Evolutionary conservation across 1,140 invertebrate genomes (phyloP).

Genomic region (Polypedilum pembai): DNA sequence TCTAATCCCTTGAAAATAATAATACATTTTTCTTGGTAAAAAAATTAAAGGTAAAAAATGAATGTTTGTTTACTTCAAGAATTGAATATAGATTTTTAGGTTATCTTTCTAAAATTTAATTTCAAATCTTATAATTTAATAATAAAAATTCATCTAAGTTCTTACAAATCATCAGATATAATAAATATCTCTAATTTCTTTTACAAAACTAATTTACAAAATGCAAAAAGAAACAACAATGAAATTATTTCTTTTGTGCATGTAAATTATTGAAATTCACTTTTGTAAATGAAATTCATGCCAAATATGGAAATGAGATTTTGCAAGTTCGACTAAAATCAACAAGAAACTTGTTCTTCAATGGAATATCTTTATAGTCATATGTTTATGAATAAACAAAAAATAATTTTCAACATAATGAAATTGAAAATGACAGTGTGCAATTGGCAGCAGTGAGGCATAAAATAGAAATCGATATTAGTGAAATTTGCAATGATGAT

Average conservation of each 20-base stretch:
- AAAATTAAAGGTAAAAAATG: too few species aligned
- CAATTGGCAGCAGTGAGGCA: neutral
- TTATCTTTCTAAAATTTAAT: too few species aligned
- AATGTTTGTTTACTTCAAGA: too few species aligned
- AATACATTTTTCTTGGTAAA: too few species aligned
- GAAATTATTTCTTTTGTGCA: neutral
- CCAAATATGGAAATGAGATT: slow-evolving; percentile 26
- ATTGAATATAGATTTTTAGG: too few species aligned
- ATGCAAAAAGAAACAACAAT: neutral
- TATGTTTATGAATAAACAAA: neutral
- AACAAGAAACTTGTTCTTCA: neutral
- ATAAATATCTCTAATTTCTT: too few species aligned
- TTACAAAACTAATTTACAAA: neutral
- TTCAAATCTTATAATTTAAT: too few species aligned
- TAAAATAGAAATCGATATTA: slow-evolving; percentile 14
- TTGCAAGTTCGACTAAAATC: neutral
- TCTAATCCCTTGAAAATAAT: too few species aligned
- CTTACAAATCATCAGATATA: too few species aligned
- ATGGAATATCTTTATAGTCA: neutral
- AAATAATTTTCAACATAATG: neutral
- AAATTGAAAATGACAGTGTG: slow-evolving; percentile 17
- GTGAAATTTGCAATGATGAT: neutral
- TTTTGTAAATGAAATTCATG: slow-evolving; percentile 1
- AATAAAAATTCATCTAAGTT: too few species aligned
- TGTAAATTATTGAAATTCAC: neutral